phyloP scores from a whole-genome alignment of 2,113 vertebrate genomes.

The Vimba vimba region DNA sequence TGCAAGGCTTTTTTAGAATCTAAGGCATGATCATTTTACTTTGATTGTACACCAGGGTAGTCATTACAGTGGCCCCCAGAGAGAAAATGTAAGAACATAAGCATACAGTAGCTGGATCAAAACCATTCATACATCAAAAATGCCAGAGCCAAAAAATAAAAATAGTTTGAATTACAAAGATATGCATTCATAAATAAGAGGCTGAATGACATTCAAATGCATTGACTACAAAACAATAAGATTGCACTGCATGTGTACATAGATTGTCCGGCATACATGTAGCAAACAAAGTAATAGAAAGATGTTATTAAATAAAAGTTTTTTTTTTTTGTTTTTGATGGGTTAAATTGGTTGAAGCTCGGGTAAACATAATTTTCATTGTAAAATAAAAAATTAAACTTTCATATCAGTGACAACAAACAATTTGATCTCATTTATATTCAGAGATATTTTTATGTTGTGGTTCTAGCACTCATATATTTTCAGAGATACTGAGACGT shows the following conservation, averaged over 20 bases:
- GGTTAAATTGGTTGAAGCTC: background rate
- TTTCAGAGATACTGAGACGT: background rate
- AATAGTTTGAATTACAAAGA: conserved; percentile 23
- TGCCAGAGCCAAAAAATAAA: background rate
- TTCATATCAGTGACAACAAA: background rate
- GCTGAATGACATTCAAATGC: conserved; percentile 3
- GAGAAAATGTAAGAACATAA: conserved; percentile 27
- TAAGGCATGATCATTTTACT: conserved; percentile 43
- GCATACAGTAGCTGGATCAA: conserved; percentile 18
- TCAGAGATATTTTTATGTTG: background rate
- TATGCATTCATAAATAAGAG: conserved; percentile 17
- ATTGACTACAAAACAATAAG: background rate
- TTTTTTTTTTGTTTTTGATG: background rate
- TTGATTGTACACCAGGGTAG: conserved; percentile 50
- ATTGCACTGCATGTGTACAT: background rate
- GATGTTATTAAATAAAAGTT: background rate
- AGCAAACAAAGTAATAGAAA: conserved; percentile 4
- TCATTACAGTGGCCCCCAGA: conserved; percentile 37
- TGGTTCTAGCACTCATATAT: background rate
- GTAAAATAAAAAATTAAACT: background rate
- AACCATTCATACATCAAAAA: conserved; percentile 32
- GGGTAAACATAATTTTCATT: background rate
- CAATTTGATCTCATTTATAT: background rate
- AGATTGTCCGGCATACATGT: background rate
- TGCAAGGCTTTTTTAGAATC: conserved; percentile 46